A percentile compares a stretch with the other conserved stretches of the same genome.
Evolutionary conservation across 2,113 vertebrate genomes (phyloP).

Genomic region (Channa argus): DNA sequence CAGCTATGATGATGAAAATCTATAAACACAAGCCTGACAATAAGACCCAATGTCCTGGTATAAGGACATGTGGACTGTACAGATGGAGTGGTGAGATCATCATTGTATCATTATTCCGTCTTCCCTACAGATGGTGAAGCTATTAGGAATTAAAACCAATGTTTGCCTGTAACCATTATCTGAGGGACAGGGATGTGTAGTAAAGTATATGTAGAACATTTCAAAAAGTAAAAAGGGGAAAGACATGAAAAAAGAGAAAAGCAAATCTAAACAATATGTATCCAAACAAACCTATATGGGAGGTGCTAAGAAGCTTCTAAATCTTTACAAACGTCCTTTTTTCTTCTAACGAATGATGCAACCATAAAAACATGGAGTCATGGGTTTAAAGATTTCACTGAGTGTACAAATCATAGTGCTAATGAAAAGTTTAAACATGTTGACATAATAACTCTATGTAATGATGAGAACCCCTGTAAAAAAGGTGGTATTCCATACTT

Average conservation of each 20-base stretch:
- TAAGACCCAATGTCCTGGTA: conserved; percentile 52
- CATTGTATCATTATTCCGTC: conserved; percentile 46
- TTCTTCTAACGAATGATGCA: too few species aligned
- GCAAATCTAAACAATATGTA: background rate
- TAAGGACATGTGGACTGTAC: conserved; percentile 31
- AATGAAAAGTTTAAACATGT: too few species aligned
- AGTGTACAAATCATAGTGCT: too few species aligned
- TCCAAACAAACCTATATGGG: too few species aligned
- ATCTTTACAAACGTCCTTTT: too few species aligned
- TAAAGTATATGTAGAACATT: background rate
- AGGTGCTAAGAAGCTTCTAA: too few species aligned
- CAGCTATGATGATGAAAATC: conserved; percentile 50
- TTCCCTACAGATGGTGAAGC: conserved; percentile 64
- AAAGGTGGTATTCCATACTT: background rate
- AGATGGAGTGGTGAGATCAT: conserved; percentile 59
- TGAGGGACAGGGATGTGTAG: conserved; percentile 1
- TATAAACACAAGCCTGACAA: conserved; percentile 60
- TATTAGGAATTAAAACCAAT: conserved; percentile 47
- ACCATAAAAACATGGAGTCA: too few species aligned
- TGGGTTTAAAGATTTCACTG: too few species aligned
- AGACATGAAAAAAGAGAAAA: background rate
- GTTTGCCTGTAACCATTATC: conserved; percentile 14
- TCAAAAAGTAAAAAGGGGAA: background rate
- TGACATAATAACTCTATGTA: too few species aligned
- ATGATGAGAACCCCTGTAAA: background rate